Evolutionary conservation across 2,888 invertebrate genomes (phyloP), one percentile per base, ranked within the genome.

Genomic region (Dynastes maya): DNA sequence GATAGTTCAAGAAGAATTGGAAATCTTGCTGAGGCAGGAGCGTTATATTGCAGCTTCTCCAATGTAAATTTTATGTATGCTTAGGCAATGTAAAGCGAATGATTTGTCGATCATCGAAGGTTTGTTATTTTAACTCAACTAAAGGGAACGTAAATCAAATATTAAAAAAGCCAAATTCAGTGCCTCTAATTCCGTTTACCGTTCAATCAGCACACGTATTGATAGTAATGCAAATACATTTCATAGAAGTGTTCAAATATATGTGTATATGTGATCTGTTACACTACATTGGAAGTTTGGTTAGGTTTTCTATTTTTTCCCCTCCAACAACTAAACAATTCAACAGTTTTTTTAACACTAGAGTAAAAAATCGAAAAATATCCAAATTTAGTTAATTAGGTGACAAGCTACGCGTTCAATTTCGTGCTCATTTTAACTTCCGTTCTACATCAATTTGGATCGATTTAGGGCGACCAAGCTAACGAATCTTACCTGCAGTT

Each of bases 51-150:
- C 51, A 32, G 55, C 22, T 22, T 22, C 8, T 27, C 55, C 65
- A 67, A 68, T 53, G 68, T 68, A 68, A 51, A 68, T 68, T 68
- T 68, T 27, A 68, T 68, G 51, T 68, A 51, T 68, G 27, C 40
- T 68, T 68, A 29, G 51, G 51, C 63, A 51, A 29, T 51, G 68
- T 51, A 51, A 29, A 51, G 22, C 68, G 29, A 51, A 65, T 27
- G 68, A 68, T 68, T 29, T 68, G 51, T 68, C 49, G 51, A 68
- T 51, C 51, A 4, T 51, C 51, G 68, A 27, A 68, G 27, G 40
- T 53, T 13, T 68, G 68, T 40, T 68, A 29, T 68, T 51, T 29
- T 49, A 68, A 63, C 63, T 32, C 29, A 63, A 63, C 32, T 29
- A 13, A 13, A 63, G 29, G 27, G 63, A 13, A 63, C 13, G 22